These are phyloP conservation scores for Apogon hyalosoma DNA, from an alignment of 2,797 vertebrate genomes.

Conservation along the genomic window DNA sequence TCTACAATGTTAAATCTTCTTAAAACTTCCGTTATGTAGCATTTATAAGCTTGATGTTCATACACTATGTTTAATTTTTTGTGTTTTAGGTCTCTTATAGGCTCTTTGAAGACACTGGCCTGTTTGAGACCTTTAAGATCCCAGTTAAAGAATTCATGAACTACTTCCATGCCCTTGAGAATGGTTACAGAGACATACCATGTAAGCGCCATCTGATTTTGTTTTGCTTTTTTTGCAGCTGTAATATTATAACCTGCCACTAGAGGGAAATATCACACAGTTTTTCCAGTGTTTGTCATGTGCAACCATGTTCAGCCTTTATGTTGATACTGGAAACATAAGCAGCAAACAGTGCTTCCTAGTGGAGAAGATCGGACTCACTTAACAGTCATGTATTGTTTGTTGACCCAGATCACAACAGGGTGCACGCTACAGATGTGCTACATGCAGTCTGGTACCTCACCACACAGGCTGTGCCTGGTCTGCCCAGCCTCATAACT, in stretches of 20 bases:
- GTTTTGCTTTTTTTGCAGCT: conserved; percentile 3
- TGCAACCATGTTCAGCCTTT: conserved; percentile 7
- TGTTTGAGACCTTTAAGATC: conserved; percentile 97
- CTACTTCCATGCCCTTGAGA: conserved; percentile 98
- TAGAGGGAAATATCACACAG: conserved; percentile 46
- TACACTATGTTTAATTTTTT: conserved; percentile 16
- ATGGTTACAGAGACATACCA: conserved; percentile 97
- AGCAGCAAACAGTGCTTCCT: conserved; percentile 63
- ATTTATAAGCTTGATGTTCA: conserved; percentile 1
- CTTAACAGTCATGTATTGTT: conserved; percentile 29
- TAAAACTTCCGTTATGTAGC: too few relatives aligned
- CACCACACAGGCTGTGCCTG: conserved; percentile 94
- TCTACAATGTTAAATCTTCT: too few relatives aligned
- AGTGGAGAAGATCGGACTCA: conserved; percentile 42
- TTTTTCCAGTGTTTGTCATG: conserved; percentile 5
- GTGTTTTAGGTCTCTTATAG: conserved; percentile 91
- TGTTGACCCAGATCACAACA: conserved; percentile 92
- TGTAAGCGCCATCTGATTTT: conserved; percentile 80
- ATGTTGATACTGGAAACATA: conserved; percentile 2
- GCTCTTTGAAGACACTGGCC: conserved; percentile 96
- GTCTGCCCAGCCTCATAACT: conserved; percentile 88
- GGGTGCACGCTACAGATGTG: conserved; percentile 98
- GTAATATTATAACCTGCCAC: conserved; percentile 36
- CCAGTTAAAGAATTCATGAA: conserved; percentile 98
- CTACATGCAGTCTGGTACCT: conserved; percentile 99